Percentiles rank a stretch among this genome's conserved stretches.
These are phyloP conservation scores for Chinchilla lanigera DNA, from an alignment of 2,113 vertebrate species.

Conservation along the genomic window DNA sequence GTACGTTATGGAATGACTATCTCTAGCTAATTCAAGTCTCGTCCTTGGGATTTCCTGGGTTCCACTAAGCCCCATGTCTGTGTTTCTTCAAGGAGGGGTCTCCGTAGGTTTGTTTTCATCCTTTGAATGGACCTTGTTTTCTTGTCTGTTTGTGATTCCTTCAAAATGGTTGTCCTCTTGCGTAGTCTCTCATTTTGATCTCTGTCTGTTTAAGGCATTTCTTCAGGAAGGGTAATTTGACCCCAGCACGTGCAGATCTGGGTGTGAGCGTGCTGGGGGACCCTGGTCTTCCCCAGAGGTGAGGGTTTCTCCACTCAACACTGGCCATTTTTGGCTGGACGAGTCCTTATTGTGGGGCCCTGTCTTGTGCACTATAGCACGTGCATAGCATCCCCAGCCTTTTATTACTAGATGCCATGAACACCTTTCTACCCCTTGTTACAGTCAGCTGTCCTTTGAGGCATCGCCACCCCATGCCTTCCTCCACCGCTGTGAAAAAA, in stretches of 20 bases:
- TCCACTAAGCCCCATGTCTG: neutral
- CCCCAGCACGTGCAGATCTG: neutral
- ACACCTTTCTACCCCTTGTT: neutral
- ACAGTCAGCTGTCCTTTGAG: neutral
- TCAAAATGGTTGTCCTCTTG: constrained; percentile 1
- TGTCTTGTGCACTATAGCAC: neutral
- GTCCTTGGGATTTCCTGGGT: neutral
- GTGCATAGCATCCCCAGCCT: neutral
- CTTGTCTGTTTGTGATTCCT: neutral
- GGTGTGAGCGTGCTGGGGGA: neutral
- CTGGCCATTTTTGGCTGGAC: neutral
- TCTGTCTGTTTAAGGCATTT: neutral
- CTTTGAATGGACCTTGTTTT: neutral
- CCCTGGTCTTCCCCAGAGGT: neutral
- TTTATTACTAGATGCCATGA: neutral
- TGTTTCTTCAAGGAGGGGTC: neutral
- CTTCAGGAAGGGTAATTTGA: neutral
- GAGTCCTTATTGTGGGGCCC: neutral
- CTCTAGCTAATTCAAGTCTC: neutral
- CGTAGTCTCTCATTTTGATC: neutral
- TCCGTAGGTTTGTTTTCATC: neutral
- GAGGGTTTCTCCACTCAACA: neutral
- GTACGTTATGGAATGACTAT: neutral
- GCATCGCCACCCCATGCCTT: neutral
- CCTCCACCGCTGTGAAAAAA: too few relatives aligned